Evolutionary conservation across 1,140 invertebrate genomes (phyloP).

Genomic region (Rhizoglyphus robini): DNA sequence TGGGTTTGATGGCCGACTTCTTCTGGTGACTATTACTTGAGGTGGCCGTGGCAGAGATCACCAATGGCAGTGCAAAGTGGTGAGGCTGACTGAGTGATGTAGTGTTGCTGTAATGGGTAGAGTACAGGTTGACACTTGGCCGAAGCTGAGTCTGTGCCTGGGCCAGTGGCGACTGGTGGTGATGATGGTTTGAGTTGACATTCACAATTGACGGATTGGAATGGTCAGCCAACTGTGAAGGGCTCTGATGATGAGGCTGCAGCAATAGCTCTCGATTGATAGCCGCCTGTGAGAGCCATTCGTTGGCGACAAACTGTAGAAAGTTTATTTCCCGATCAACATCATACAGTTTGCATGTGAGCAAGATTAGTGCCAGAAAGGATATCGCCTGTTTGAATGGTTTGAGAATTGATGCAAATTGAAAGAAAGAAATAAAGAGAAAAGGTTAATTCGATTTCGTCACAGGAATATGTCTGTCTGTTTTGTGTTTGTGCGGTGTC

Average conservation of each 20-base stretch:
- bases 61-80: no score
- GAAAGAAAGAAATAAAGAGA: slow-evolving; percentile 1
- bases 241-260: background rate
- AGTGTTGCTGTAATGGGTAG: no score
- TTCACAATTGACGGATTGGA: background rate
- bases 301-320: slow-evolving; percentile 23
- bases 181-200: no score
- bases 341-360: slow-evolving; percentile 25
- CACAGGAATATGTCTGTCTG: background rate
- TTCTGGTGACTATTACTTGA: no score
- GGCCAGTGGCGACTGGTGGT: no score
- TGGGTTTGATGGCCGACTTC: no score
- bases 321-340: slow-evolving; percentile 27
- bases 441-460: background rate
- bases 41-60: no score
- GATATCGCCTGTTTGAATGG: slow-evolving; percentile 24
- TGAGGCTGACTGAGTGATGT: no score
- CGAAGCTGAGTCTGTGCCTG: no score
- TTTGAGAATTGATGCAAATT: background rate
- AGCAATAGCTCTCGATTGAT: slow-evolving; percentile 7
- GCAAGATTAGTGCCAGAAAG: slow-evolving; percentile 27
- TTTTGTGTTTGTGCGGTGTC: background rate
- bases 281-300: slow-evolving; percentile 23
- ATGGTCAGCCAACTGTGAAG: background rate
- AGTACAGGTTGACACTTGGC: background rate